Base-by-base conservation (phyloP, 2,797 vertebrate genomes). In the Hafferia zeledoni region DNA sequence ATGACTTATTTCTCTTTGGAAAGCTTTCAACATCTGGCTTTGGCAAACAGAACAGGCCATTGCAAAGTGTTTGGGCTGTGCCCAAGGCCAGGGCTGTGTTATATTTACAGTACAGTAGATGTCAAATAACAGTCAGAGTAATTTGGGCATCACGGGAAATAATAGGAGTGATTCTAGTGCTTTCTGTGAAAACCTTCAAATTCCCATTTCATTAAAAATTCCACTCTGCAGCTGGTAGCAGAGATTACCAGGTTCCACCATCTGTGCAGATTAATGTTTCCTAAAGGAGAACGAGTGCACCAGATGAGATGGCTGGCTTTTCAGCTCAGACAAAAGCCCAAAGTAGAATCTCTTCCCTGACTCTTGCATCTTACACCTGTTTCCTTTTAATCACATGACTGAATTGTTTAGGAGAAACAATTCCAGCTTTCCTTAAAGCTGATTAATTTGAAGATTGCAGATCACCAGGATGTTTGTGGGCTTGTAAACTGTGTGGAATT, bases 131-230 rank as follows among this genome's bases (percentile, higher is more conserved):
- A 94, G 91, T 95, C 91, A 96, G 94, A 96, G 90, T 94, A 96
- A 97, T 97, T 97, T 97, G 93, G 91, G 82, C 90, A 93, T 97
- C 94, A 94, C 65, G 83, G 97, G 81, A 88, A 96, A 96, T 93
- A 96, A 94, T 74, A 81, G 84, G 92, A 97, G 90, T 70, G 93
- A 96, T 96, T 97, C 94, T 88, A 90, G 96, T 95, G 95, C 96
- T 98, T 98, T 98, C 96, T 97, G 80, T 96, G 98, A 96, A 98
- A 98, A 98, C 97, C 97, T 97, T 97, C 97, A 97, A 98, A 98
- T 97, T 98, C 95, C 96, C 96, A 98, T 98, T 98, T 98, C 98
- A 98, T 98, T 98, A 98, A 98, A 98, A 98, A 98, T 97, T 97
- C 97, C 91, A 74, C 78, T 97, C 96, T 97, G 96, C 97, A 98